Evolutionary conservation across 2,113 vertebrate species (phyloP).

Genomic region (Procavia capensis): DNA sequence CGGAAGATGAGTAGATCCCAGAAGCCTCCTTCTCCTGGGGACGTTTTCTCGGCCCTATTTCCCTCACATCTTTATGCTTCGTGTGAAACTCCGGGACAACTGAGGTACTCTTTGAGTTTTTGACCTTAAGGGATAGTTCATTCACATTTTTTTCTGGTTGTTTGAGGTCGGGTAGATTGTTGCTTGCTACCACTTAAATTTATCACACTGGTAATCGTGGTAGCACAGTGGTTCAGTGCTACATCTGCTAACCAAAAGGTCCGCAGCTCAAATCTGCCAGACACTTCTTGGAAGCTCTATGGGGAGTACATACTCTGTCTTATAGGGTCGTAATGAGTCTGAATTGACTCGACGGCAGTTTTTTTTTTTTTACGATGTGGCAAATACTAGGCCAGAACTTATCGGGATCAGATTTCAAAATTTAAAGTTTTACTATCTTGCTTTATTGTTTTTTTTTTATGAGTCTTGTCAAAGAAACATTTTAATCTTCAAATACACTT

Average conservation of each 20-base stretch:
- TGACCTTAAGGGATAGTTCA: neutral
- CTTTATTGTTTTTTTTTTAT: neutral
- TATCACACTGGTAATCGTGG: too few relatives aligned
- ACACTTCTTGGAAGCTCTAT: too few relatives aligned
- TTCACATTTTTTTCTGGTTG: neutral
- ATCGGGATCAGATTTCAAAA: neutral
- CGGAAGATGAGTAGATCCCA: neutral
- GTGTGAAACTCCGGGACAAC: neutral
- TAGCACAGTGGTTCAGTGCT: too few relatives aligned
- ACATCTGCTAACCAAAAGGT: too few relatives aligned
- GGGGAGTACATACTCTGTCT: too few relatives aligned
- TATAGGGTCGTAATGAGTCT: too few relatives aligned
- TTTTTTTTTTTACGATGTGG: neutral
- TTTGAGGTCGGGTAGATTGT: neutral
- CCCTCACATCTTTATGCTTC: neutral
- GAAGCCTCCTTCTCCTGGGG: neutral
- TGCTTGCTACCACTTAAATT: neutral
- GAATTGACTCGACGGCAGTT: too few relatives aligned
- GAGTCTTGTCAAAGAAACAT: neutral
- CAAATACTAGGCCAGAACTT: neutral
- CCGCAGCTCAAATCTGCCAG: too few relatives aligned
- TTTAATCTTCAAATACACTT: conserved; percentile 6
- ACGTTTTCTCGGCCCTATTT: neutral
- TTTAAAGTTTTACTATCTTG: neutral
- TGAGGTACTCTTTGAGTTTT: neutral